These are phyloP conservation scores for Lineus longissimus DNA, from an alignment of 1,140 invertebrate genomes.

Conservation along the genomic window DNA sequence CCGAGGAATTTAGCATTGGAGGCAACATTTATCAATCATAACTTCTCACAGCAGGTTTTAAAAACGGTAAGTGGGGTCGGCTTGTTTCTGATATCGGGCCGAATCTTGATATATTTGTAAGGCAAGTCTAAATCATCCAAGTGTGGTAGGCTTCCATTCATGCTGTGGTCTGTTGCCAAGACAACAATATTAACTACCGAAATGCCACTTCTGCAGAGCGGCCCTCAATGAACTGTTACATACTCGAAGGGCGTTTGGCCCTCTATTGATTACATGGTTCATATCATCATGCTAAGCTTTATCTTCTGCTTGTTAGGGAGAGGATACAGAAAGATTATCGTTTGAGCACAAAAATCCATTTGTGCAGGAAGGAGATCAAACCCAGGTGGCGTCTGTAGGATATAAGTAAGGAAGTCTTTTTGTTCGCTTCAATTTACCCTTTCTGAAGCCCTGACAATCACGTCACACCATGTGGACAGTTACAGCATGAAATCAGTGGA, in stretches of 20 bases:
- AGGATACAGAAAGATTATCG: constrained; percentile 70
- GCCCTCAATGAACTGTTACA: too few relatives aligned
- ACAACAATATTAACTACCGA: too few relatives aligned
- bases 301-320: constrained; percentile 58
- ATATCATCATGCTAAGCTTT: too few relatives aligned
- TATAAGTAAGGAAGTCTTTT: constrained; percentile 62
- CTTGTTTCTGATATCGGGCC: not conserved
- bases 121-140: too few relatives aligned
- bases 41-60: constrained; percentile 95
- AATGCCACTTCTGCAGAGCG: too few relatives aligned
- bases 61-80: constrained; percentile 56
- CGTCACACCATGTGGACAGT: too few relatives aligned
- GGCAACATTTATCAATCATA: constrained; percentile 99
- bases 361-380: constrained; percentile 69
- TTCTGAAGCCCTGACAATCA: not conserved
- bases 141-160: too few relatives aligned
- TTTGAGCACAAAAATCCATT: constrained; percentile 93
- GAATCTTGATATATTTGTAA: not conserved
- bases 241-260: too few relatives aligned
- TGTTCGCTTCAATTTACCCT: not conserved
- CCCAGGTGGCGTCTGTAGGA: constrained; percentile 87
- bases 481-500: too few relatives aligned
- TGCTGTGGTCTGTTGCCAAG: too few relatives aligned
- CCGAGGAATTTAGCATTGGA: constrained; percentile 92
- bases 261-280: too few relatives aligned